These are phyloP conservation scores for Trinorchestia longiramus DNA, from an alignment of 1,140 invertebrate genomes.

Conservation along the genomic window DNA sequence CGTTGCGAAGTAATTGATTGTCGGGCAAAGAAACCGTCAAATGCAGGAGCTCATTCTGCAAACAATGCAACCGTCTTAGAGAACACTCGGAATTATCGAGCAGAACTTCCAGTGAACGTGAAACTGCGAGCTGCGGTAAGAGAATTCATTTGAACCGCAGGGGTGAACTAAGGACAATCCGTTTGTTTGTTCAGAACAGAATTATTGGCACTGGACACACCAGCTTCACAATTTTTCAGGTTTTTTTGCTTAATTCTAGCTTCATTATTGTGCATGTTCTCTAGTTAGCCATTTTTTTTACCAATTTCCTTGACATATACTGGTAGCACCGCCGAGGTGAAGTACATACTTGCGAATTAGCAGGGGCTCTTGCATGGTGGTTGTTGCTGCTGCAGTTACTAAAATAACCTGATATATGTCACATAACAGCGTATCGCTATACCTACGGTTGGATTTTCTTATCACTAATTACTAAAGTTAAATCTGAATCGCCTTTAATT, in stretches of 20 bases:
- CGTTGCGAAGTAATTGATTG: conserved; percentile 13
- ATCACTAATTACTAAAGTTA: not conserved
- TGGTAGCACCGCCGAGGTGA: too few species aligned
- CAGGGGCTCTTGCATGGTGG: not conserved
- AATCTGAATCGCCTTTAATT: not conserved
- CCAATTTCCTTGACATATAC: too few species aligned
- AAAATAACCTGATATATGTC: not conserved
- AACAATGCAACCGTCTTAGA: conserved; percentile 18
- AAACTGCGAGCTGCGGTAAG: not conserved
- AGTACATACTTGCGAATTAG: not conserved
- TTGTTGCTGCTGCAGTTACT: not conserved
- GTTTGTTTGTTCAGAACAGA: too few species aligned
- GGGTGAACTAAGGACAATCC: not conserved
- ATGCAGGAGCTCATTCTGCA: conserved; percentile 42
- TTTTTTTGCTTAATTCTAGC: not conserved
- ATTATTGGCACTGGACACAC: too few species aligned
- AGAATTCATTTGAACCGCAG: not conserved
- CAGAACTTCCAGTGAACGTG: not conserved
- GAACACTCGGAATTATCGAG: conserved; percentile 40
- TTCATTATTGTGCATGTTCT: not conserved
- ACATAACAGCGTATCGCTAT: not conserved
- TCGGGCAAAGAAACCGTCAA: conserved; percentile 38
- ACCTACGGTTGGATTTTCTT: too few species aligned
- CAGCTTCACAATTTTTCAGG: not conserved
- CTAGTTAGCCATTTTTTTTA: not conserved